Conservation (phyloP, 53 echinoderm and acorn worm genomes). For the Luidia sarsii region DNA sequence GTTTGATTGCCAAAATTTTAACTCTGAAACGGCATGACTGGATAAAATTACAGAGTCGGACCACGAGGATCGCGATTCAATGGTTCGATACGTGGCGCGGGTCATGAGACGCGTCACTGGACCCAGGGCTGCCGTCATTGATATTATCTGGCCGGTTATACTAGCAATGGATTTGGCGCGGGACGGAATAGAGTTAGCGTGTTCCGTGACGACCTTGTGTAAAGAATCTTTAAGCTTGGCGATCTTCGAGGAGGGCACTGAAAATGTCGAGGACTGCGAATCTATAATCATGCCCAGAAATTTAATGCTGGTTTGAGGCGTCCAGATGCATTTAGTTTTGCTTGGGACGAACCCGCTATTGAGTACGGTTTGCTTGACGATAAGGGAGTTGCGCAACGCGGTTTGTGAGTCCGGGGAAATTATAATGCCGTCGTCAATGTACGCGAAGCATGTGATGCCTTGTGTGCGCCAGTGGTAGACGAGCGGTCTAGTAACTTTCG, state of each 20-base stretch:
- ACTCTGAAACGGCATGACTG: neutral
- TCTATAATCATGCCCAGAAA: no score
- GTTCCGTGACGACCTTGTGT: no score
- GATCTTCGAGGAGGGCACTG: constrained; percentile 21
- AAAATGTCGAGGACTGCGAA: no score
- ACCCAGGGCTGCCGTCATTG: constrained; percentile 33
- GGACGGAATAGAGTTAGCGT: neutral
- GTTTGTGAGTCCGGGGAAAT: constrained; percentile 9
- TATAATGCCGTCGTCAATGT: constrained; percentile 49
- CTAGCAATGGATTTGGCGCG: constrained; percentile 20
- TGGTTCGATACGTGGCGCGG: constrained; percentile 23
- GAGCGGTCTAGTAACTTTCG: constrained; percentile 38
- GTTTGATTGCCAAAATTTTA: constrained; percentile 30
- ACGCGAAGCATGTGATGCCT: constrained; percentile 25
- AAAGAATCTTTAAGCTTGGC: no score
- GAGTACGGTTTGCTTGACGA: constrained; percentile 18
- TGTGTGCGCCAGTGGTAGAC: constrained; percentile 47
- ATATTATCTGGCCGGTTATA: no score
- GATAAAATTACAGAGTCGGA: constrained; percentile 22
- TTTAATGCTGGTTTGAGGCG: no score
- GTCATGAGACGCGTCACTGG: constrained; percentile 41
- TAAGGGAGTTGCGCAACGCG: neutral
- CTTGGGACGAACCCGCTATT: constrained; percentile 44
- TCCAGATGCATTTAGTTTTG: constrained; percentile 29
- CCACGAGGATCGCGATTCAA: constrained; percentile 43